These are phyloP conservation scores for Sarcophaga caerulescens DNA, from an alignment of 2,888 invertebrate species.

Conservation along the genomic window DNA sequence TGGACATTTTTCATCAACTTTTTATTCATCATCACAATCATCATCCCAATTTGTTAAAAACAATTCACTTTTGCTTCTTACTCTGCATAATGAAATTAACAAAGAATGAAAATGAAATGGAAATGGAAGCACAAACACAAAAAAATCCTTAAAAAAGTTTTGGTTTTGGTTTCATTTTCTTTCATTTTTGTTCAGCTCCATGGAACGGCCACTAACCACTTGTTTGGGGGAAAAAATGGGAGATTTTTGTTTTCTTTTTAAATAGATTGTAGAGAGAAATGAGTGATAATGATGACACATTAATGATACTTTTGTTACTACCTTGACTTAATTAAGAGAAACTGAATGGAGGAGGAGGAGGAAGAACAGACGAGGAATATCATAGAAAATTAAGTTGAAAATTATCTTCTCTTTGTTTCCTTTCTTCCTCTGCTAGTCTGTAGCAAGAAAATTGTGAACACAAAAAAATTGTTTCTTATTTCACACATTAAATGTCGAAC, in stretches of 20 bases:
- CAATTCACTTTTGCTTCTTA: too few species aligned
- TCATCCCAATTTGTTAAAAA: too few species aligned
- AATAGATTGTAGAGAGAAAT: not conserved
- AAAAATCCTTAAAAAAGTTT: too few species aligned
- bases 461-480: not conserved
- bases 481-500: not conserved
- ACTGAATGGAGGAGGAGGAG: not conserved
- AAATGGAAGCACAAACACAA: too few species aligned
- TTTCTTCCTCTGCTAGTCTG: not conserved
- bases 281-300: not conserved
- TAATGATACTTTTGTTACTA: conserved; percentile 1
- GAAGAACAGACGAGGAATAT: not conserved
- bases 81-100: too few species aligned
- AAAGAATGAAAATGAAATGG: too few species aligned
- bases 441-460: not conserved
- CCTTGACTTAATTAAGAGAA: conserved; percentile 15
- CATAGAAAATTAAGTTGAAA: conserved; percentile 20
- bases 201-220: too few species aligned
- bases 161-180: too few species aligned
- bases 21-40: too few species aligned
- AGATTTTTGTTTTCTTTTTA: not conserved
- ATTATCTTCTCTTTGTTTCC: not conserved
- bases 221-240: too few species aligned
- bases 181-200: too few species aligned
- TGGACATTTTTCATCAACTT: too few species aligned